phyloP scores from a whole-genome alignment of 2,888 invertebrate species.

The Sminthurides aquaticus region DNA sequence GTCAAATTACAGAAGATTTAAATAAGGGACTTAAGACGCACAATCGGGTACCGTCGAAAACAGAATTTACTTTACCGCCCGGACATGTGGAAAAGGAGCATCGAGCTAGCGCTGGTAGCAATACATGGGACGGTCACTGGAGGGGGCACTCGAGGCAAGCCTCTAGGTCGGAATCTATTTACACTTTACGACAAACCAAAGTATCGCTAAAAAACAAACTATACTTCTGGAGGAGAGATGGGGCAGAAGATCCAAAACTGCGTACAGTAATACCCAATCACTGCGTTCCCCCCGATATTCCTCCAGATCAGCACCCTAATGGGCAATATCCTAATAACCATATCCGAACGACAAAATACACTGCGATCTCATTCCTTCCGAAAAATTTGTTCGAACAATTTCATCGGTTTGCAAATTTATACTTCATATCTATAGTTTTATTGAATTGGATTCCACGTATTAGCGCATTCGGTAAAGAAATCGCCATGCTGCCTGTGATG shows the following conservation, averaged over 20 bases:
- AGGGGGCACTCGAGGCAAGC: slow-evolving; percentile 75
- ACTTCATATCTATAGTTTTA: slow-evolving; percentile 92
- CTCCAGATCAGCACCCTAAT: slow-evolving; percentile 73
- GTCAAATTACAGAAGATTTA: slow-evolving; percentile 66
- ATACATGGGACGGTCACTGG: slow-evolving; percentile 50
- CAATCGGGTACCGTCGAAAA: slow-evolving; percentile 74
- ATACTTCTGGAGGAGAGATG: slow-evolving; percentile 45
- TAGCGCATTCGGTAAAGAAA: slow-evolving; percentile 90
- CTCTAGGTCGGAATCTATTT: slow-evolving; percentile 80
- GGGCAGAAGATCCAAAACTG: slow-evolving; percentile 55
- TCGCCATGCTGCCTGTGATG: slow-evolving; percentile 88
- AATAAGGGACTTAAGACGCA: slow-evolving; percentile 56
- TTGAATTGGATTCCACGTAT: slow-evolving; percentile 93
- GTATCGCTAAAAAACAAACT: slow-evolving; percentile 43
- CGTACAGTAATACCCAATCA: slow-evolving; percentile 70
- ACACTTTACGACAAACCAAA: slow-evolving; percentile 66
- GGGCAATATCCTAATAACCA: slow-evolving; percentile 71
- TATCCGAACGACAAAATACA: slow-evolving; percentile 91
- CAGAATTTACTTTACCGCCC: slow-evolving; percentile 80
- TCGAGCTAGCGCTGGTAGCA: slow-evolving; percentile 15
- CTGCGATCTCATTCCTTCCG: slow-evolving; percentile 83
- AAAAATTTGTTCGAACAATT: slow-evolving; percentile 96
- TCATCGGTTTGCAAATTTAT: slow-evolving; percentile 93
- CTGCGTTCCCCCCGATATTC: slow-evolving; percentile 70
- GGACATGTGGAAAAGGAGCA: slow-evolving; percentile 64